phyloP scores from a whole-genome alignment of 2,888 invertebrate species.

The Mimachlamys varia region DNA sequence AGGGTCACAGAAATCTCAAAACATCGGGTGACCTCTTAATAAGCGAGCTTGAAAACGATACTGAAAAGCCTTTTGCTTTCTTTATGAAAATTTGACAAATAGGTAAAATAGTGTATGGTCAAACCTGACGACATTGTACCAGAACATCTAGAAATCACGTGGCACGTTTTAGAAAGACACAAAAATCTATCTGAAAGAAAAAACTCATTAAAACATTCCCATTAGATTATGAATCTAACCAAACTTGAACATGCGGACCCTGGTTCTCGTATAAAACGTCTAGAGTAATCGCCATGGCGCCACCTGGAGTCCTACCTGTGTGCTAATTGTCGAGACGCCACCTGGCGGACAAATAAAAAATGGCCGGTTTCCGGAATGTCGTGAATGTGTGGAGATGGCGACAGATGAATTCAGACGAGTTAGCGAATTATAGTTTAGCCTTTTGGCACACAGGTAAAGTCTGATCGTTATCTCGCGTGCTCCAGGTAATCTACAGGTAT shows the following conservation, averaged over 20 bases:
- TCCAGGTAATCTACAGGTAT: conserved; percentile 18
- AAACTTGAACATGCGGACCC: not conserved
- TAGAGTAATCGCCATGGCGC: not conserved
- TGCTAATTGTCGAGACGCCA: conserved; percentile 36
- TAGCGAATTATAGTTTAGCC: conserved; percentile 34
- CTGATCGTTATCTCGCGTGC: not conserved
- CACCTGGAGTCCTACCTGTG: conserved; percentile 34
- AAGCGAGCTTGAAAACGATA: too few relatives aligned
- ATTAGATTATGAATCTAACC: not conserved
- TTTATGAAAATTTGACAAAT: too few relatives aligned
- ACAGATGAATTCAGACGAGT: conserved; percentile 26
- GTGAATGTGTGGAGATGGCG: conserved; percentile 28
- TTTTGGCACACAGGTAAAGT: conserved; percentile 29
- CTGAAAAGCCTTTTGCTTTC: too few relatives aligned
- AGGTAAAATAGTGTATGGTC: too few relatives aligned
- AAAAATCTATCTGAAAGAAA: not conserved
- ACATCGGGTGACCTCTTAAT: too few relatives aligned
- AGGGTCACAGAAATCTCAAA: too few relatives aligned
- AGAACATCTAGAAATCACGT: too few relatives aligned
- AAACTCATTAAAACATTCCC: not conserved
- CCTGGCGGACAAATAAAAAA: conserved; percentile 33
- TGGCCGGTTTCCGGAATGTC: conserved; percentile 28
- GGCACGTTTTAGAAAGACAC: not conserved
- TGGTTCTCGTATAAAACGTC: not conserved
- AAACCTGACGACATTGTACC: too few relatives aligned